Percentiles rank a stretch among this genome's conserved stretches.
Conservation (phyloP, 2,113 vertebrate genomes). For the Buteo buteo region DNA sequence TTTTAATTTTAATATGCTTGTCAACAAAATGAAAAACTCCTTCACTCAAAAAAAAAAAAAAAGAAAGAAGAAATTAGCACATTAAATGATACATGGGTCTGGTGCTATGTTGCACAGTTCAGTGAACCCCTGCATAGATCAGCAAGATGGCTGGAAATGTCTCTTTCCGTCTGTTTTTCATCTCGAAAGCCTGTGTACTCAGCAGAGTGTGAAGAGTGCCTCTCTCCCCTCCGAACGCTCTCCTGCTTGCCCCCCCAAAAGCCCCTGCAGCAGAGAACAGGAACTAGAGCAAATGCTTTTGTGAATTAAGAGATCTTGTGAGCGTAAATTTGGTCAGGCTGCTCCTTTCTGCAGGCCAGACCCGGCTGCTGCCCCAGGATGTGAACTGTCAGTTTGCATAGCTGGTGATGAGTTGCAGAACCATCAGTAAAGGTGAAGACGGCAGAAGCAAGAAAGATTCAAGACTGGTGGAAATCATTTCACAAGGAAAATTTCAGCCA, state of each 20-base stretch:
- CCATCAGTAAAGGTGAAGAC: slow-evolving; percentile 95
- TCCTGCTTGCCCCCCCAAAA: slow-evolving; percentile 70
- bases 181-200: slow-evolving; percentile 78
- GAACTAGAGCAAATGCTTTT: slow-evolving; percentile 99
- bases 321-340: slow-evolving; percentile 86
- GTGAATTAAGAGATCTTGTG: slow-evolving; percentile 93
- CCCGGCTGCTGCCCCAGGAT: slow-evolving; percentile 90
- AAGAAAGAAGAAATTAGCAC: slow-evolving; percentile 52
- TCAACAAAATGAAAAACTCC: slow-evolving; percentile 44
- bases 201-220: slow-evolving; percentile 88
- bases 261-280: slow-evolving; percentile 87
- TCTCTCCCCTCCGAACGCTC: slow-evolving; percentile 74
- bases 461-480: slow-evolving; percentile 84
- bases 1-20: slow-evolving; percentile 57
- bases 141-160: slow-evolving; percentile 80
- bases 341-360: slow-evolving; percentile 90
- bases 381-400: slow-evolving; percentile 98
- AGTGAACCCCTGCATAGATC: slow-evolving; percentile 74
- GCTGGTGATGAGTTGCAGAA: slow-evolving; percentile 93
- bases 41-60: not conserved
- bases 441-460: slow-evolving; percentile 82
- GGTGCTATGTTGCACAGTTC: slow-evolving; percentile 75
- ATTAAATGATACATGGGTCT: slow-evolving; percentile 63
- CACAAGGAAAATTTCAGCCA: slow-evolving; percentile 82
- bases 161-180: slow-evolving; percentile 83